Evolutionary conservation across 2,113 vertebrate species (phyloP), one percentile per base, ranked within the genome.

Genomic region (Epinephelus moara): DNA sequence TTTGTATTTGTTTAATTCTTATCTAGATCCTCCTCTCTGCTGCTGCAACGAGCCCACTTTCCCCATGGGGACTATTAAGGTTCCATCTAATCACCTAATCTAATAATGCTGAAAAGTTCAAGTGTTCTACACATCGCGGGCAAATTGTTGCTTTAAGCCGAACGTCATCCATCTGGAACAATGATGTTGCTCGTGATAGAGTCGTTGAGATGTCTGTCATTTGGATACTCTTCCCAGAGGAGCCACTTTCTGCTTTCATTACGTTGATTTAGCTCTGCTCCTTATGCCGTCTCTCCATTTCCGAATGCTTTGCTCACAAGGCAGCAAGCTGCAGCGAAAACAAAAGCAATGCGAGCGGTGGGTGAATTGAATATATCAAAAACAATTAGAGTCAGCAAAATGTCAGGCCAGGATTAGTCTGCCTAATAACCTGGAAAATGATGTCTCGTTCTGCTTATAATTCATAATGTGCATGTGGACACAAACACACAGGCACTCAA

Each of bases 351-450:
- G 84, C 12, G 62, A 77, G 40, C 49, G 18, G 59, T 10, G 67
- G 81, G 68, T 68, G 47, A 93, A 92, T 92, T 89, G 89, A 89
- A 92, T 86, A 80, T 66, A 91, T 94, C 72, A 74, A 79, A 89
- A 88, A 86, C 89, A 89, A 91, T 92, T 92, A 86, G 70, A 90
- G 80, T 91, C 88, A 83, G 85, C 67, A 81, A 78, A 88, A 92
- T 77, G 82, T 85, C 74, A 85, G 80, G 84, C 73, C 49, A 57
- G 67, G 82, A 90, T 84, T 81, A 89, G 85, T 76, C 84, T 78
- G 84, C 72, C 88, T 91, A 94, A 92, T 94, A 93, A 94, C 69
- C 87, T 94, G 91, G 88, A 84, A 93, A 94, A 91, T 85, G 64
- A 88, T 70, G 50, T 81, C 85, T 72, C 76, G n/a, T 90, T 87